A percentile compares a stretch with the other conserved stretches of the same genome.
phyloP scores from a whole-genome alignment of 2,797 vertebrate genomes.

The Oreochromis mossambicus region DNA sequence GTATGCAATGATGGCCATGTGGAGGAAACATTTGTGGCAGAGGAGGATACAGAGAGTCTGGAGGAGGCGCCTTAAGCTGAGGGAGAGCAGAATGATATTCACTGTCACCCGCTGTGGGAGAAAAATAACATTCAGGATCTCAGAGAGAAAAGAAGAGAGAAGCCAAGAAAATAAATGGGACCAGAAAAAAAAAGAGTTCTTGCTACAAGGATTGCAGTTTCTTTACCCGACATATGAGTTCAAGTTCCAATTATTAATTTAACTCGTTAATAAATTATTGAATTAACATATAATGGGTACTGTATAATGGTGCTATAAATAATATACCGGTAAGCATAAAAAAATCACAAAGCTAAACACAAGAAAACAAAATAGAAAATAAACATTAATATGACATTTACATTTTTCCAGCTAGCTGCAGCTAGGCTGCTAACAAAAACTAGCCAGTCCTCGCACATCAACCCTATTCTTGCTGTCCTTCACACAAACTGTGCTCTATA shows the following conservation, averaged over 20 bases:
- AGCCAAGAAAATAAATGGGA: background rate
- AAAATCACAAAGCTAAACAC: background rate
- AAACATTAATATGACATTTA: background rate
- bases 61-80: background rate
- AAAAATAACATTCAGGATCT: background rate
- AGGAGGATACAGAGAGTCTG: background rate
- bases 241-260: background rate
- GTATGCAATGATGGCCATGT: background rate
- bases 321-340: background rate
- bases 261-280: background rate
- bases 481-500: background rate
- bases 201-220: background rate
- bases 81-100: background rate
- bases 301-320: background rate
- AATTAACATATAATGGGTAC: background rate
- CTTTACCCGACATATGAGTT: background rate
- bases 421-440: background rate
- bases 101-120: background rate
- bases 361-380: background rate
- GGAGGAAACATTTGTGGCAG: slow-evolving; percentile 7
- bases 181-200: background rate
- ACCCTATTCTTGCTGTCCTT: background rate
- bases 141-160: background rate
- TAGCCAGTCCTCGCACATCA: background rate
- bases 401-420: background rate